Conservation (phyloP, 2,888 invertebrate genomes). For the Dryocosmus kuriphilus region DNA sequence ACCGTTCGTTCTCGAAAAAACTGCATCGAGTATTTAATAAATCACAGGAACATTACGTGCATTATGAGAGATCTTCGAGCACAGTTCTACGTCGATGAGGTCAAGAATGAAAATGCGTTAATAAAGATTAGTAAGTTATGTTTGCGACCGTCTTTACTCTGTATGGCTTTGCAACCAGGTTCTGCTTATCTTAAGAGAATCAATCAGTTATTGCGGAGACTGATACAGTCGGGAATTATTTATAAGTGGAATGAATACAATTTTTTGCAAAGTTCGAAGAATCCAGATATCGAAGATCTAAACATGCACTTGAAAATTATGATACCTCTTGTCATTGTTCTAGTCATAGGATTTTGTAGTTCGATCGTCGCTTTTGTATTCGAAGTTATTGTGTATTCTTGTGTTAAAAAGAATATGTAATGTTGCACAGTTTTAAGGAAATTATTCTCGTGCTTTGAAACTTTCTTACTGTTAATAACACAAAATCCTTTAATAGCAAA, state of each 20-base stretch:
- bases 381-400: too few relatives aligned
- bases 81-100: not conserved
- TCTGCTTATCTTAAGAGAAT: not conserved
- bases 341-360: too few relatives aligned
- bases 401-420: too few relatives aligned
- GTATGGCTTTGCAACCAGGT: not conserved
- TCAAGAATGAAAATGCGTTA: not conserved
- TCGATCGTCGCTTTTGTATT: too few relatives aligned
- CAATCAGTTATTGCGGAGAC: not conserved
- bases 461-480: too few relatives aligned
- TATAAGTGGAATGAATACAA: not conserved
- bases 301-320: too few relatives aligned
- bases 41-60: not conserved
- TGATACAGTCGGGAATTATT: not conserved
- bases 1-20: too few relatives aligned
- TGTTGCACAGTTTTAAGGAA: too few relatives aligned
- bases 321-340: too few relatives aligned
- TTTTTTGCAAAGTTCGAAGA: not conserved
- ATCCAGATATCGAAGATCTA: not conserved
- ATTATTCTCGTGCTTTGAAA: too few relatives aligned
- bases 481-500: too few relatives aligned
- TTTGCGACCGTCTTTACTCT: not conserved
- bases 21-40: not conserved
- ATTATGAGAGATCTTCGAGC: not conserved
- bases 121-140: not conserved